These are phyloP conservation scores for Nineta flava DNA, from an alignment of 2,888 invertebrate genomes.

Conservation along the genomic window DNA sequence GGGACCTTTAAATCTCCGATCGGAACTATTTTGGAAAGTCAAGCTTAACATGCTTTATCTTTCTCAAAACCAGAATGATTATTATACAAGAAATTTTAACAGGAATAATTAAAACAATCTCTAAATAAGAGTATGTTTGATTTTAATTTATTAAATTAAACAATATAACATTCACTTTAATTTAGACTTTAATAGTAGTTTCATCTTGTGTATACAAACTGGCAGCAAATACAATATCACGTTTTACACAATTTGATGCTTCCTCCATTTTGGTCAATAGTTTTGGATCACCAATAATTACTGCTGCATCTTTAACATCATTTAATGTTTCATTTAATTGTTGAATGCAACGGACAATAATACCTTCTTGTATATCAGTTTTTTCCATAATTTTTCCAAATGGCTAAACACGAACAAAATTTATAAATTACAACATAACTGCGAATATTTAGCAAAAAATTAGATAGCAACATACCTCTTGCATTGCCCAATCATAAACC, in stretches of 20 bases:
- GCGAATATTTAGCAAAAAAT: neutral
- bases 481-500: slow-evolving; percentile 91
- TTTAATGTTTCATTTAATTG: slow-evolving; percentile 83
- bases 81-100: too few species aligned
- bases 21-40: too few species aligned
- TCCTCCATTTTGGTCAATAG: slow-evolving; percentile 91
- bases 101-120: too few species aligned
- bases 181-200: neutral
- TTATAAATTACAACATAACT: neutral
- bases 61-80: too few species aligned
- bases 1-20: too few species aligned
- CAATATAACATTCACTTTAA: too few species aligned
- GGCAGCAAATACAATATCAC: slow-evolving; percentile 96
- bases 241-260: slow-evolving; percentile 78
- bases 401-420: slow-evolving; percentile 38
- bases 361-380: slow-evolving; percentile 93
- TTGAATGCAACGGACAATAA: slow-evolving; percentile 94
- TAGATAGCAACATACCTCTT: slow-evolving; percentile 43
- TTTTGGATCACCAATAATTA: slow-evolving; percentile 83
- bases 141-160: too few species aligned
- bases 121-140: too few species aligned
- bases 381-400: slow-evolving; percentile 86
- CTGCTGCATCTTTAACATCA: slow-evolving; percentile 82
- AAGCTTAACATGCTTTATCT: too few species aligned
- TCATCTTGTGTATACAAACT: slow-evolving; percentile 68